phyloP scores from a whole-genome alignment of 64 coral and sea anemone genomes.

The Exaiptasia diaphana region DNA sequence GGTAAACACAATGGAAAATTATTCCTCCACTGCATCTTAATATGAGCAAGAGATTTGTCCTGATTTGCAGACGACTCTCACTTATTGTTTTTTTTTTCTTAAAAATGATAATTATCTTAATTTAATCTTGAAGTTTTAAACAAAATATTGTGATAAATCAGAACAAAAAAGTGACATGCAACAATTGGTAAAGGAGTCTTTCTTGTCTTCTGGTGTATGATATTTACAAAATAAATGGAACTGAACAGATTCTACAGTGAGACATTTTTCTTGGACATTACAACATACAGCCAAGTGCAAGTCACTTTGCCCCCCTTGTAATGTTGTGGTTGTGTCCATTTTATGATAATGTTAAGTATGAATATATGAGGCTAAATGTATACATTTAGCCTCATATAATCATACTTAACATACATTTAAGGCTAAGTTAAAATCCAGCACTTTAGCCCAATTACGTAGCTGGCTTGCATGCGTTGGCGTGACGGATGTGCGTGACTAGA shows the following conservation, averaged over 20 bases:
- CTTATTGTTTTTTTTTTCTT: neutral
- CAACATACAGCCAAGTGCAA: no score
- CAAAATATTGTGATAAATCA: neutral
- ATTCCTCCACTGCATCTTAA: no score
- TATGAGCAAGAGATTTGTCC: no score
- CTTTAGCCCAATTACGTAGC: no score
- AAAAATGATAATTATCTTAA: neutral
- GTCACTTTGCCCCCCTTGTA: neutral
- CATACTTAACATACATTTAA: no score
- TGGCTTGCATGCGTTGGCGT: no score
- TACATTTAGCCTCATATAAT: no score
- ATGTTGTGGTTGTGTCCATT: neutral
- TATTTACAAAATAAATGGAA: no score
- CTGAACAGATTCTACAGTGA: neutral
- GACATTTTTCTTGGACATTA: neutral
- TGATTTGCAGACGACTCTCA: neutral
- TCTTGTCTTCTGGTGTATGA: no score
- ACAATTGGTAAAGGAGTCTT: neutral
- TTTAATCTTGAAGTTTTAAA: constrained; percentile 1
- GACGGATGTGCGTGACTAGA: no score
- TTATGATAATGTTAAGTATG: neutral
- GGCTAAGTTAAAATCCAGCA: no score
- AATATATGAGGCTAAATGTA: no score
- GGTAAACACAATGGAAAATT: neutral
- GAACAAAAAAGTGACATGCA: neutral